phyloP scores from a whole-genome alignment of 2,797 vertebrate species.

The Galago senegalensis region DNA sequence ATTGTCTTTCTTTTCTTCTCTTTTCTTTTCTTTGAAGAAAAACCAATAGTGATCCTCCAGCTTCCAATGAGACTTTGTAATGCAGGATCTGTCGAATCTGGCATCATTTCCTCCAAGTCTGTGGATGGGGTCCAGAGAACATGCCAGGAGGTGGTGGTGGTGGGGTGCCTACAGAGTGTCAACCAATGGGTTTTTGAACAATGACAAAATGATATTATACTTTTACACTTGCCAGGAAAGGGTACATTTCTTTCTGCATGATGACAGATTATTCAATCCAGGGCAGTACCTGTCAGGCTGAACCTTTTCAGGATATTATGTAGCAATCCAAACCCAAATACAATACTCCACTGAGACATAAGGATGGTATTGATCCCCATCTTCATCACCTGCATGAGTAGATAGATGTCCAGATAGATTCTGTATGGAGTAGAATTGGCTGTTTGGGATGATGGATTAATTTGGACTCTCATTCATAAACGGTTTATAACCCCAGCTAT shows the following conservation, averaged over 20 bases:
- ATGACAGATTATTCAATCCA: not conserved
- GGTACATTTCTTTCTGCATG: not conserved
- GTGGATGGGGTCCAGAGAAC: not conserved
- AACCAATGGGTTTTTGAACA: not conserved
- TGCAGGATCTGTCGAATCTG: not conserved
- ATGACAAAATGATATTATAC: not conserved
- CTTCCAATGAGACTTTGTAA: conserved; percentile 20
- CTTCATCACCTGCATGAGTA: not conserved
- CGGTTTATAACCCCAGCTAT: not conserved
- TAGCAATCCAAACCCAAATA: not conserved
- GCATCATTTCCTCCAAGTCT: not conserved
- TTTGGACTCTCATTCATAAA: not conserved
- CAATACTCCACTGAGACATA: not conserved
- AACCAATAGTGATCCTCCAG: not conserved
- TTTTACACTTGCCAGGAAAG: conserved; percentile 7
- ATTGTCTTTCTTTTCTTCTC: not conserved
- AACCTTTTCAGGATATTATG: not conserved
- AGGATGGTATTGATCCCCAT: not conserved
- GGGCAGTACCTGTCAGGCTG: not conserved
- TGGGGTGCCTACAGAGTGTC: not conserved
- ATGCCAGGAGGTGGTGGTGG: not conserved
- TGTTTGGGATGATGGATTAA: not conserved
- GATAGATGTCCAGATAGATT: not conserved
- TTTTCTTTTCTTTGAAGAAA: conserved; percentile 68
- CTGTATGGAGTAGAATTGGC: not conserved